phyloP scores from a whole-genome alignment of 2,113 vertebrate genomes.

The Carassius auratus region DNA sequence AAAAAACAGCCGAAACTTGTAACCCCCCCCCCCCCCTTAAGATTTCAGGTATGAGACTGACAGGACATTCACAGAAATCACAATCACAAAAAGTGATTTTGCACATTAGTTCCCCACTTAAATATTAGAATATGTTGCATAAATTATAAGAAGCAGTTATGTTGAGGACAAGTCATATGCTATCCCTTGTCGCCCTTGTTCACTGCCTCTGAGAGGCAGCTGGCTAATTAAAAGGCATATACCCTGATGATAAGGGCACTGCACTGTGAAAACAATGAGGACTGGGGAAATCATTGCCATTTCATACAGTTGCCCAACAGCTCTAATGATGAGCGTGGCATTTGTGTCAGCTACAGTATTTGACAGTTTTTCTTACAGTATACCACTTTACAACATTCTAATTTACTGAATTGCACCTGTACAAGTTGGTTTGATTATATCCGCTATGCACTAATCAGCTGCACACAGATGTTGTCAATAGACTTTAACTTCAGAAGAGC shows the following conservation, averaged over 20 bases:
- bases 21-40: too few species aligned
- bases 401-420: too few species aligned
- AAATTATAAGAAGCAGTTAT: neutral
- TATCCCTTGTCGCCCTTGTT: constrained; percentile 63
- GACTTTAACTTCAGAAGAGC: neutral
- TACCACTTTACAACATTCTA: too few species aligned
- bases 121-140: neutral
- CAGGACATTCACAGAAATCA: neutral
- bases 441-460: neutral
- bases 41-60: neutral
- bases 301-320: constrained; percentile 44
- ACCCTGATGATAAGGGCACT: constrained; percentile 41
- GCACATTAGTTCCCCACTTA: neutral
- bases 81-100: neutral
- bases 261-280: constrained; percentile 42
- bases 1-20: too few species aligned
- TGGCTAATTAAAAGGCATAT: constrained; percentile 62
- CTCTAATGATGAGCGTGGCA: constrained; percentile 45
- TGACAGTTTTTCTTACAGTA: too few species aligned
- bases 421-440: too few species aligned
- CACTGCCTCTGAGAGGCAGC: constrained; percentile 57
- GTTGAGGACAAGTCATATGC: constrained; percentile 46
- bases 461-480: neutral
- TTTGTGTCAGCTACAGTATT: neutral
- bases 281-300: constrained; percentile 66